Conservation (phyloP, 2,888 invertebrate species). For the Gordius sp. region DNA sequence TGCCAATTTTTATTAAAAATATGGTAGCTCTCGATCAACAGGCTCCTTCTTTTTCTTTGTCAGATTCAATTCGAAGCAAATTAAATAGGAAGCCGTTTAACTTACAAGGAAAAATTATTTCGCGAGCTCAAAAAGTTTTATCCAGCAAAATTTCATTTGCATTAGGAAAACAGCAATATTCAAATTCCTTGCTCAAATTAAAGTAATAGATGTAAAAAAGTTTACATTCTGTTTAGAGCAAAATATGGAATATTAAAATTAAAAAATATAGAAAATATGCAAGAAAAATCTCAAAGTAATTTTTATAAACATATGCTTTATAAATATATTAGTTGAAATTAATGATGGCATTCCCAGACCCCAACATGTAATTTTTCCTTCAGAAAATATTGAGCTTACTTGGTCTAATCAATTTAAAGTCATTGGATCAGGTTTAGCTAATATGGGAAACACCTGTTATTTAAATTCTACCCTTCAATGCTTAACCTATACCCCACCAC, state of each 20-base stretch:
- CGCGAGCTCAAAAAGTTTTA: background rate
- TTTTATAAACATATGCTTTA: background rate
- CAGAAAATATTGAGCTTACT: background rate
- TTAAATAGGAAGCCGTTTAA: too few species aligned
- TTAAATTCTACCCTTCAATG: conserved; percentile 93
- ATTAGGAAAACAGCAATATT: conserved; percentile 6
- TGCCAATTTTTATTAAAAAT: too few species aligned
- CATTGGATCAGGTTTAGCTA: conserved; percentile 12
- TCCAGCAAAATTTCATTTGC: background rate
- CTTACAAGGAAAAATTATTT: background rate
- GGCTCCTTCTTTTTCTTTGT: too few species aligned
- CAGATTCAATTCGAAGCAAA: too few species aligned
- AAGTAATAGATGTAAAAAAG: background rate
- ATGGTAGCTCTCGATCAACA: too few species aligned
- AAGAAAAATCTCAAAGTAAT: background rate
- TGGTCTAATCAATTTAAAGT: background rate
- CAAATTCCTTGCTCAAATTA: background rate
- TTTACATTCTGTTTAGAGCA: background rate
- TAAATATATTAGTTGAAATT: background rate
- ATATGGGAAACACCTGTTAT: conserved; percentile 69
- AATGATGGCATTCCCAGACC: background rate
- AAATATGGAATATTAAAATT: background rate
- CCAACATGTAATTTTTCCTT: background rate
- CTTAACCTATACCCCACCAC: conserved; percentile 32
- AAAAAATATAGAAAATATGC: background rate